Evolutionary conservation across 2,888 invertebrate species (phyloP).

Genomic region (Drosophila trichaetosa): DNA sequence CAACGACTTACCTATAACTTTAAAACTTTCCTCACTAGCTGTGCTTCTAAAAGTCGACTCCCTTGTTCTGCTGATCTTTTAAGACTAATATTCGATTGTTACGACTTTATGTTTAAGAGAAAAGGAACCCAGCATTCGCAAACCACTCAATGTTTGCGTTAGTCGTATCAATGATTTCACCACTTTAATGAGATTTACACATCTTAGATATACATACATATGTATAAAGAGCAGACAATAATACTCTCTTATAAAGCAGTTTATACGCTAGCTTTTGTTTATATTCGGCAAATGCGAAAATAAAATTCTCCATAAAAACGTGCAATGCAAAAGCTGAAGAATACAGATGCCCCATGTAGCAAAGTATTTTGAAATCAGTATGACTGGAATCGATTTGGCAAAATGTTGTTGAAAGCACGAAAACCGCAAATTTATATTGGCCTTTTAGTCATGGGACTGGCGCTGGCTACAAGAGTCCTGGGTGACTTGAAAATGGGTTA

Average conservation of each 20-base stretch:
- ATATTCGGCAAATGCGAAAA: neutral
- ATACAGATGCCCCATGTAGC: neutral
- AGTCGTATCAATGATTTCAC: neutral
- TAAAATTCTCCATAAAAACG: neutral
- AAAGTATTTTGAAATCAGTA: constrained; percentile 4
- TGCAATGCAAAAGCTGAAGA: neutral
- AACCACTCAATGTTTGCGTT: neutral
- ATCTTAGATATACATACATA: neutral
- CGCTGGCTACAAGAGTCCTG: neutral
- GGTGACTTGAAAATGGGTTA: neutral
- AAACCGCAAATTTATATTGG: constrained; percentile 11
- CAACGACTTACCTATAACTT: no score
- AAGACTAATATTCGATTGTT: neutral
- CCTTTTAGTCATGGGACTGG: constrained; percentile 8
- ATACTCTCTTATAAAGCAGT: neutral
- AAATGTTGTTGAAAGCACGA: constrained; percentile 16
- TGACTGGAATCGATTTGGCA: neutral
- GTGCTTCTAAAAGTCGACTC: neutral
- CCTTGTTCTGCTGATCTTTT: neutral
- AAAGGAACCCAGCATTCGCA: neutral
- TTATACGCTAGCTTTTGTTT: neutral
- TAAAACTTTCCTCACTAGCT: neutral
- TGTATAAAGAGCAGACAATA: no score
- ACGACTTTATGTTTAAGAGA: neutral
- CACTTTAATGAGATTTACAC: no score